Evolutionary conservation across 2,113 vertebrate species (phyloP).

Genomic region (Mormyrus lacerda): DNA sequence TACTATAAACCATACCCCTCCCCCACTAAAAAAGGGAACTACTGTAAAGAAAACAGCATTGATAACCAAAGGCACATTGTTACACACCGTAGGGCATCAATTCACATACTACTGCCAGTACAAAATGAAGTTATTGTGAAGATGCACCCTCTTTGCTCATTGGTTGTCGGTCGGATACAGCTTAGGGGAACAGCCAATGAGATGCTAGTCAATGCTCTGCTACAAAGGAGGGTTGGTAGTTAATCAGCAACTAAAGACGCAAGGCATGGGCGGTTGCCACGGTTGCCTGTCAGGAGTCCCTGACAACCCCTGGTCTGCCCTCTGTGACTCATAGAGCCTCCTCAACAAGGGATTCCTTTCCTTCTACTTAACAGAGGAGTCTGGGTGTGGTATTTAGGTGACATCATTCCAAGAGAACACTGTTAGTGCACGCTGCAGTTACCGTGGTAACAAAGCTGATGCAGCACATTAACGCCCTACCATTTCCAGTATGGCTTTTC

Average conservation of each 20-base stretch:
- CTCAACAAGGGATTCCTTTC: conserved; percentile 15
- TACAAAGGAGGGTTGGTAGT: conserved; percentile 26
- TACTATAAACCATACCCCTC: conserved; percentile 43
- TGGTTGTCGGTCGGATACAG: conserved; percentile 29
- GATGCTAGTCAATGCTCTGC: conserved; percentile 27
- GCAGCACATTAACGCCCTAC: conserved; percentile 31
- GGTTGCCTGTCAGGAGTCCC: conserved; percentile 23
- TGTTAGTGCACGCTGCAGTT: conserved; percentile 11
- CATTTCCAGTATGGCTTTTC: neutral
- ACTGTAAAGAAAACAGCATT: conserved; percentile 56
- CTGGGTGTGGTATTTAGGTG: neutral
- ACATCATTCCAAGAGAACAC: neutral
- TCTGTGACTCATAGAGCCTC: conserved; percentile 15
- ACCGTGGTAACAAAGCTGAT: conserved; percentile 26
- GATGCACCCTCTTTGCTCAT: conserved; percentile 2
- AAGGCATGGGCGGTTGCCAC: conserved; percentile 27
- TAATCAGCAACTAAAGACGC: conserved; percentile 26
- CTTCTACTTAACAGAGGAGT: conserved; percentile 23
- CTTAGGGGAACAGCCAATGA: conserved; percentile 14
- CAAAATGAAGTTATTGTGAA: conserved; percentile 31
- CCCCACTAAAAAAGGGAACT: conserved; percentile 59
- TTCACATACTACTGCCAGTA: conserved; percentile 57
- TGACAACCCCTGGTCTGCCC: conserved; percentile 17
- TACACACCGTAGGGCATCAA: conserved; percentile 68
- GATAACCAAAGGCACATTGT: conserved; percentile 87